Conservation (phyloP, 2,113 vertebrate genomes). For the Shinisaurus crocodilurus region DNA sequence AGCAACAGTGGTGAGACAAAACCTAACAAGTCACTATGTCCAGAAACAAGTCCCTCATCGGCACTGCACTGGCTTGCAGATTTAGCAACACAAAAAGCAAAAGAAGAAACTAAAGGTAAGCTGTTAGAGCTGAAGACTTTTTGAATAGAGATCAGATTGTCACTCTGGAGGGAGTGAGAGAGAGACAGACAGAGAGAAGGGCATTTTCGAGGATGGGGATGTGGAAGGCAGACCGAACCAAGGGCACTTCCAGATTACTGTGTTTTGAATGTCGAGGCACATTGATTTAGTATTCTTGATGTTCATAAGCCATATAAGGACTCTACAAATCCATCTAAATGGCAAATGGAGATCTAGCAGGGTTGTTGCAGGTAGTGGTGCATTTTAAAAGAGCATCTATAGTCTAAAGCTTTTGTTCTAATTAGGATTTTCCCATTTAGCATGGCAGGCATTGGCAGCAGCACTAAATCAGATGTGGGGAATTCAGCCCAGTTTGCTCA, state of each 20-base stretch:
- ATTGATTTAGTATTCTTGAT: not conserved
- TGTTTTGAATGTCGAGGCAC: not conserved
- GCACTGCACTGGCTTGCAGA: slow-evolving; percentile 98
- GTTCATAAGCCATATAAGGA: not conserved
- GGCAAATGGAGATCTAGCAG: not conserved
- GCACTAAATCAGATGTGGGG: not conserved
- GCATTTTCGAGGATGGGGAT: not conserved
- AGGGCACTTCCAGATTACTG: not conserved
- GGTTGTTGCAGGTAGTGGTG: too few species aligned
- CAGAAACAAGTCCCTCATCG: slow-evolving; percentile 88
- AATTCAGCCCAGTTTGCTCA: not conserved
- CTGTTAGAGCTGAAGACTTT: not conserved
- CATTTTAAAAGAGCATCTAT: not conserved
- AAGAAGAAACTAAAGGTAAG: slow-evolving; percentile 97
- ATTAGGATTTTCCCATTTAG: not conserved
- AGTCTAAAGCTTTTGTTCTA: not conserved
- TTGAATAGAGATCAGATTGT: not conserved
- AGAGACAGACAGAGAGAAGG: too few species aligned
- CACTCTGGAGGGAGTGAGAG: not conserved
- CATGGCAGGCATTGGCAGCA: too few species aligned
- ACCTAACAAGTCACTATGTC: slow-evolving; percentile 79
- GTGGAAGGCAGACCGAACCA: not conserved
- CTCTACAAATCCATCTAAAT: not conserved
- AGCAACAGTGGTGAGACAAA: slow-evolving; percentile 81
- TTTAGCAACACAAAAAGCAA: slow-evolving; percentile 96